These are phyloP conservation scores for Chloropsis cyanopogon DNA, from an alignment of 2,113 vertebrate species.

Conservation along the genomic window DNA sequence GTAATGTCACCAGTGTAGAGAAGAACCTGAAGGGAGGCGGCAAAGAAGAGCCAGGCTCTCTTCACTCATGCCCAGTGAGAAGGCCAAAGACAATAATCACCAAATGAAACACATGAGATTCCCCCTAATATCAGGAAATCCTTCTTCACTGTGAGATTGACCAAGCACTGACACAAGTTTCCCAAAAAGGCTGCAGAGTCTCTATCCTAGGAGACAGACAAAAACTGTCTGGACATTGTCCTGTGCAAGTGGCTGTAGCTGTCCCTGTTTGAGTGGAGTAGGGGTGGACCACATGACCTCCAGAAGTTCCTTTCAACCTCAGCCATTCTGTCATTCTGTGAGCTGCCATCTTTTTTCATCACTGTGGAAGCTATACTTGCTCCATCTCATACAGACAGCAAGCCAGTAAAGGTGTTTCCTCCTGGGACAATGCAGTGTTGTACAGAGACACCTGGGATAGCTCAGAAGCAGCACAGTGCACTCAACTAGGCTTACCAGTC, in stretches of 20 bases:
- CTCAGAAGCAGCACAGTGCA: background rate
- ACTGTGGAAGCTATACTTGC: background rate
- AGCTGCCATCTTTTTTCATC: background rate
- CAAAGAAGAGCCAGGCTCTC: background rate
- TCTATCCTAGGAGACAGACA: rapidly evolving
- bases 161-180: background rate
- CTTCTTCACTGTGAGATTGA: background rate
- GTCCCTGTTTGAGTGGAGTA: background rate
- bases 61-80: background rate
- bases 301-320: background rate
- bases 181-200: rapidly evolving
- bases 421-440: background rate
- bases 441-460: background rate
- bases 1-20: background rate
- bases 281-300: background rate
- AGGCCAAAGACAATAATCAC: background rate
- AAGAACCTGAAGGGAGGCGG: background rate
- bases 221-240: background rate
- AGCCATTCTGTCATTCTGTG: background rate
- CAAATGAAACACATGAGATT: background rate
- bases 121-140: background rate
- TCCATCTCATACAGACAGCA: background rate
- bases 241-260: background rate
- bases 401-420: background rate
- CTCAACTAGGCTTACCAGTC: background rate